Percentiles rank a stretch among this genome's conserved stretches.
These are phyloP conservation scores for Gryllus longicercus DNA, from an alignment of 2,888 invertebrate species.

Conservation along the genomic window DNA sequence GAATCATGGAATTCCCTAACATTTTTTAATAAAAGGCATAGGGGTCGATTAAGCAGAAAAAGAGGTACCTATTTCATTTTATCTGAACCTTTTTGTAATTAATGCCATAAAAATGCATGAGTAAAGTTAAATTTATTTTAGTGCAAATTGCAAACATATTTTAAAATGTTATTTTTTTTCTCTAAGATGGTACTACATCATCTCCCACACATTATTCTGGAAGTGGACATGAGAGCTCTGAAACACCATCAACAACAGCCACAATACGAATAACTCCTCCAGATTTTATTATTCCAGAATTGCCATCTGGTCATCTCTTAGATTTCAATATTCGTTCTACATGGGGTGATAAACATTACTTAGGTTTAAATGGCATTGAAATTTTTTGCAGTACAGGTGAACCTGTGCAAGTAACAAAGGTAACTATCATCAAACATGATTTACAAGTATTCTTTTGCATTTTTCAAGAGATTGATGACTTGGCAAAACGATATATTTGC, in stretches of 20 bases:
- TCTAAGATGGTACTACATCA: background rate
- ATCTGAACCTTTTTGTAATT: background rate
- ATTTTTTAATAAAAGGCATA: slow-evolving; percentile 42
- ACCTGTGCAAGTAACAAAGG: slow-evolving; percentile 59
- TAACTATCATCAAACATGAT: slow-evolving; percentile 41
- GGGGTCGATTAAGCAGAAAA: slow-evolving; percentile 41
- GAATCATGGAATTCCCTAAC: slow-evolving; percentile 44
- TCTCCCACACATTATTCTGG: background rate
- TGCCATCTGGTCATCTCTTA: slow-evolving; percentile 65
- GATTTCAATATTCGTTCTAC: slow-evolving; percentile 66
- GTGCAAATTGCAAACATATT: no score
- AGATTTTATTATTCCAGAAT: slow-evolving; percentile 71
- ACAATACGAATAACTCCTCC: slow-evolving; percentile 21
- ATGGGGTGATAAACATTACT: slow-evolving; percentile 77
- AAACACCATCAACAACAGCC: background rate
- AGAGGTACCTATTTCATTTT: slow-evolving; percentile 30
- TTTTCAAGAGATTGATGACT: background rate
- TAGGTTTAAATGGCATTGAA: slow-evolving; percentile 76
- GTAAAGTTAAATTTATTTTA: no score
- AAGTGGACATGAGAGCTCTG: slow-evolving; percentile 12
- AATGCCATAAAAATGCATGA: background rate
- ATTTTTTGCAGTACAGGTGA: slow-evolving; percentile 64
- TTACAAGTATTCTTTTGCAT: background rate
- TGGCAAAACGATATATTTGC: no score
- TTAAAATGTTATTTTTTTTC: no score